Base-by-base conservation (phyloP, 1,140 invertebrate species). In the Diabrotica undecimpunctata region DNA sequence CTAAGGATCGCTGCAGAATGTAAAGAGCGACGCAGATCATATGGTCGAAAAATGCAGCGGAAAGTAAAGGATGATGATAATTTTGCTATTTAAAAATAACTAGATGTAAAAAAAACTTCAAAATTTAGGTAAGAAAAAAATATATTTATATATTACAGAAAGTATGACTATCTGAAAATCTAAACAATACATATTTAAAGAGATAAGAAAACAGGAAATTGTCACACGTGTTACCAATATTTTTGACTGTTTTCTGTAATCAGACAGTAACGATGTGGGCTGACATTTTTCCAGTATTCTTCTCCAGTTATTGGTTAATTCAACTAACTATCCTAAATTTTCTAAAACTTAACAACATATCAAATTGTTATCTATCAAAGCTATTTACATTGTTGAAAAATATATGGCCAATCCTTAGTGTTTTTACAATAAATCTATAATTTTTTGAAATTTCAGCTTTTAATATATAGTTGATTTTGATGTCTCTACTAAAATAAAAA, bases 351-450 rank as follows among this genome's bases (percentile, higher is more conserved):
- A 67, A 54, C 62, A 67, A 67, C 62, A 57, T 62, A 67, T 56
- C 57, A 59, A 52, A 67, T 56, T 41, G 53, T 60, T 60, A 55
- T 10, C 37, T 55, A 63, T 63, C 55, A 38, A 51, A 62, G 65
- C 65, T 66, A 66, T 66, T 57, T 66, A 66, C 65, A 66, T 55
- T 25, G 63, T 62, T 54, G 50, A 58, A 58, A 61, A 62, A 63
- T 54, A 60, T 55, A 10, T 25, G 6, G 25, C 53, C 6, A 10
- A 55, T 25, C 25, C 10, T 14, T 14, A 55, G 14, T 14, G 51
- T 6, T 39, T 63, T 36, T 46, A 54, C 37, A 41, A 62, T 54
- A 61, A 61, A 66, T 59, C 54, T 66, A 62, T 14, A 66, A 35
- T 35, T 10, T 14, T 57, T 57, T 55, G 14, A 25, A 25, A 25